These are phyloP conservation scores for Sycophila sp. DNA, from an alignment of 1,140 invertebrate species.

Conservation along the genomic window DNA sequence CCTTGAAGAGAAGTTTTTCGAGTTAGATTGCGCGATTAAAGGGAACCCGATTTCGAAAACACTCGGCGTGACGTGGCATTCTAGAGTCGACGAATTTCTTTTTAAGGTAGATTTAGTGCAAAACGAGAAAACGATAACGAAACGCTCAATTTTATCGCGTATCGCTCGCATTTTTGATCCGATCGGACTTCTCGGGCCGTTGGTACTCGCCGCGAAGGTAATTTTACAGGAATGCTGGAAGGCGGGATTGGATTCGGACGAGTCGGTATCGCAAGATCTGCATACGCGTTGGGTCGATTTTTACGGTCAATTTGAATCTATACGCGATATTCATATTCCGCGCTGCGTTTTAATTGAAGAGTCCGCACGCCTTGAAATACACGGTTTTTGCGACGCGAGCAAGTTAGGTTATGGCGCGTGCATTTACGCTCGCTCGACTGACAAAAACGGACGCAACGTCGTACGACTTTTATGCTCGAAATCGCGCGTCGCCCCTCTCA, in stretches of 20 bases:
- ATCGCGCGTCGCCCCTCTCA: slow-evolving; percentile 11
- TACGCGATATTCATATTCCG: not conserved
- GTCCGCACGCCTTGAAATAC: not conserved
- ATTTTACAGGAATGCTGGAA: slow-evolving; percentile 24
- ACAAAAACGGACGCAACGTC: not conserved
- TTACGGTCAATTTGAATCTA: not conserved
- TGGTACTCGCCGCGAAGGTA: not conserved
- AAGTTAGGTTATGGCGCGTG: not conserved
- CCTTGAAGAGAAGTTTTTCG: not conserved
- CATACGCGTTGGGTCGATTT: slow-evolving; percentile 9
- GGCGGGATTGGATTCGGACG: slow-evolving; percentile 13
- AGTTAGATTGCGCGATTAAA: not conserved
- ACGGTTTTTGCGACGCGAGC: not conserved
- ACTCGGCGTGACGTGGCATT: not conserved
- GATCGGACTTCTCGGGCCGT: slow-evolving; percentile 7
- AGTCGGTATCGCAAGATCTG: slow-evolving; percentile 1
- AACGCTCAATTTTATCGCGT: slow-evolving; percentile 6
- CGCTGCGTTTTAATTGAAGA: not conserved
- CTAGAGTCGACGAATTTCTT: not conserved
- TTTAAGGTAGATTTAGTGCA: not conserved
- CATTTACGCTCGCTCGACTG: not conserved
- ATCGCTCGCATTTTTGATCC: slow-evolving; percentile 35
- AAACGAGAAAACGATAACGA: not conserved
- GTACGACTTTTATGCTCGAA: not conserved
- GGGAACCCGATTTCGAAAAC: slow-evolving; percentile 14